Percentiles rank a stretch among this genome's conserved stretches.
These are phyloP conservation scores for Ceyx cyanopectus DNA, from an alignment of 2,113 vertebrate genomes.

Conservation along the genomic window DNA sequence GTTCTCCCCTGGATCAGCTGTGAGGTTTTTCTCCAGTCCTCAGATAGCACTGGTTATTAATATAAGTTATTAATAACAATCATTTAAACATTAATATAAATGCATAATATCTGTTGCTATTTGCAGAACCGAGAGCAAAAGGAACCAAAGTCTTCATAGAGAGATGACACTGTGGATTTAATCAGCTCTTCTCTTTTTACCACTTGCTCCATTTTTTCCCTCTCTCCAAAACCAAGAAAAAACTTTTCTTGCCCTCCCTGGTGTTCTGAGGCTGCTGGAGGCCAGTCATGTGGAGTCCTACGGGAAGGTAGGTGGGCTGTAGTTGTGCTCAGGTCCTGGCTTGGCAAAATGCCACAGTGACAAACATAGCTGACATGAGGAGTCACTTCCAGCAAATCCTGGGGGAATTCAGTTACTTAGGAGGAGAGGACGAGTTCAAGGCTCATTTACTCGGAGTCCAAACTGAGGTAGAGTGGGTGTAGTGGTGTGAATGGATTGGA, in stretches of 20 bases:
- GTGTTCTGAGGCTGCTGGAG: not conserved
- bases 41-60: not conserved
- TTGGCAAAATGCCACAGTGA: not conserved
- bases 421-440: not conserved
- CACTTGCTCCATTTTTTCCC: not conserved
- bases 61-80: not conserved
- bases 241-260: not conserved
- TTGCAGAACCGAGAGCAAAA: not conserved
- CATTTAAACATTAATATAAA: not conserved
- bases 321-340: not conserved
- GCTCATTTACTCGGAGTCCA: not conserved
- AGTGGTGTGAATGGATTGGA: not conserved
- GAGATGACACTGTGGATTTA: not conserved
- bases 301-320: not conserved
- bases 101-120: not conserved
- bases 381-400: not conserved
- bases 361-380: not conserved
- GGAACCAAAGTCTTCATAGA: not conserved
- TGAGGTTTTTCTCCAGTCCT: not conserved
- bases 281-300: not conserved
- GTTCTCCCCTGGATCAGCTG: not conserved
- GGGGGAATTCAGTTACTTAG: not conserved
- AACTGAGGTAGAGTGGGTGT: not conserved
- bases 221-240: not conserved
- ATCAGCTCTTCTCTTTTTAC: not conserved